Evolutionary conservation across 2,113 vertebrate genomes (phyloP).

Genomic region (Shinisaurus crocodilurus): DNA sequence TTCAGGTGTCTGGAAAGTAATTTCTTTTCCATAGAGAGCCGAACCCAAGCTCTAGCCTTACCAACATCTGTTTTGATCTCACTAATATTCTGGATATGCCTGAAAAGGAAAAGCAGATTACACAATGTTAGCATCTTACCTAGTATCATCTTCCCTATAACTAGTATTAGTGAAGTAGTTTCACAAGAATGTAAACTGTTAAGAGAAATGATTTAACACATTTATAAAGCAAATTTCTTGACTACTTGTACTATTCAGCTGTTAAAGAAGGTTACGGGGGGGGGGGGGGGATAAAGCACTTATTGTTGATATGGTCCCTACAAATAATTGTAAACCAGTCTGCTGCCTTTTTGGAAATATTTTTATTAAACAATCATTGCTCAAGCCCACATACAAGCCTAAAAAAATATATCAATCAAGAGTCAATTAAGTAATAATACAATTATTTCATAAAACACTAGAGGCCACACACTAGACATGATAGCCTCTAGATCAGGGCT

Average conservation of each 20-base stretch:
- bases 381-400: neutral
- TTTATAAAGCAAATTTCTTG: neutral
- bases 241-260: neutral
- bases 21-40: conserved; percentile 99
- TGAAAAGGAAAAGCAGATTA: conserved; percentile 57
- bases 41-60: conserved; percentile 97
- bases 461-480: neutral
- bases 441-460: neutral
- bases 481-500: too few relatives aligned
- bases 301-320: too few relatives aligned
- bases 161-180: neutral
- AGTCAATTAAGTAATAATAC: neutral
- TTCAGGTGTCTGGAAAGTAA: conserved; percentile 96
- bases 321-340: neutral
- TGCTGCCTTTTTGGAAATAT: neutral
- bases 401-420: neutral
- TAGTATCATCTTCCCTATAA: too few relatives aligned
- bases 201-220: neutral
- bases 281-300: neutral
- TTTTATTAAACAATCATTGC: neutral
- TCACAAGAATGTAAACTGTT: conserved; percentile 13
- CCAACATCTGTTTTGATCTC: conserved; percentile 99
- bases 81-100: conserved; percentile 97
- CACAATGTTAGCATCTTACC: neutral
- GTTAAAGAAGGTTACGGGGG: neutral